phyloP scores from a whole-genome alignment of 2,797 vertebrate species.

The Pelochelys cantorii region DNA sequence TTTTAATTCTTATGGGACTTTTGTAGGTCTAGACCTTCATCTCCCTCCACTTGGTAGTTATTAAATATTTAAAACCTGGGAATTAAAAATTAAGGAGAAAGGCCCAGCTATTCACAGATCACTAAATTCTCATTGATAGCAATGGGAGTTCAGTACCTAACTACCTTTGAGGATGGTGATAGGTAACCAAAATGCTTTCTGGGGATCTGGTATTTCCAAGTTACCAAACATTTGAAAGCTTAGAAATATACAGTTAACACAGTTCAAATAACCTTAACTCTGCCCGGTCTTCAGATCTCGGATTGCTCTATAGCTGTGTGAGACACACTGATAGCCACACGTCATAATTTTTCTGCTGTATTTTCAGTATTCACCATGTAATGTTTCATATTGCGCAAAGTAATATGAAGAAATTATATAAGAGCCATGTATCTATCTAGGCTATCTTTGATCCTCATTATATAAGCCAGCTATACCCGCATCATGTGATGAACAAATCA shows the following conservation, averaged over 20 bases:
- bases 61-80: background rate
- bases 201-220: background rate
- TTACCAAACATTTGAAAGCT: background rate
- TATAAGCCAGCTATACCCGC: background rate
- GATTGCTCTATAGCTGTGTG: background rate
- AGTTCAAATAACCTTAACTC: background rate
- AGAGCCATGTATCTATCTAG: background rate
- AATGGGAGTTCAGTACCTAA: no score
- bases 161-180: background rate
- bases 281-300: background rate
- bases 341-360: background rate
- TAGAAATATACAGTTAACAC: background rate
- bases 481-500: background rate
- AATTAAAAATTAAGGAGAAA: background rate
- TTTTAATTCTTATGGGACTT: background rate
- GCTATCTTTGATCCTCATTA: background rate
- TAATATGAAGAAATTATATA: background rate
- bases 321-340: background rate
- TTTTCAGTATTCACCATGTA: background rate
- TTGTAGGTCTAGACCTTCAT: background rate
- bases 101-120: background rate
- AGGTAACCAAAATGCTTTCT: background rate
- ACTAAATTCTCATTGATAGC: background rate
- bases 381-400: background rate
- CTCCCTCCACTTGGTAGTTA: background rate